Conservation (phyloP, 1,140 invertebrate genomes). For the Elymnias hypermnestra region DNA sequence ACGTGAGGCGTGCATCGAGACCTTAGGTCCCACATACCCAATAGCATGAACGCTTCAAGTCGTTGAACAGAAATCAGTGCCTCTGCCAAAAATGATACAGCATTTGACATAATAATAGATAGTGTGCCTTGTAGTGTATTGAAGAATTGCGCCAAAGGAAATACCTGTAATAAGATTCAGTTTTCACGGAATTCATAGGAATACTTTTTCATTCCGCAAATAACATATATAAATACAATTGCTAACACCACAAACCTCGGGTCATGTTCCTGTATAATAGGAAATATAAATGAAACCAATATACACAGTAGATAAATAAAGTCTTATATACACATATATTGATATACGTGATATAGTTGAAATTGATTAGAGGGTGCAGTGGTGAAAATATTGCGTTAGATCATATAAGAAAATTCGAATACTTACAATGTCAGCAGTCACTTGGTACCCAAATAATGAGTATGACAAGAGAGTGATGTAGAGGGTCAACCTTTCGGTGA, state of each 20-base stretch:
- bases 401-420: background rate
- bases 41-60: constrained; percentile 79
- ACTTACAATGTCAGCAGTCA: constrained; percentile 82
- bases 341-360: no score
- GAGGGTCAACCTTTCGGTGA: constrained; percentile 84
- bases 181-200: constrained; percentile 6
- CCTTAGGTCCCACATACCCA: constrained; percentile 77
- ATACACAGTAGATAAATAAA: no score
- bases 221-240: no score
- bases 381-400: no score
- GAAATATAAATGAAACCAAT: no score
- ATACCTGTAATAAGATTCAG: constrained; percentile 53
- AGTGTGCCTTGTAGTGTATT: constrained; percentile 72
- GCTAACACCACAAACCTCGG: no score
- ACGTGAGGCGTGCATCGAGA: constrained; percentile 25
- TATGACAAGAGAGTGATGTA: constrained; percentile 85
- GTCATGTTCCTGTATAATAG: no score
- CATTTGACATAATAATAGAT: constrained; percentile 86
- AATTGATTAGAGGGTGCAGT: no score
- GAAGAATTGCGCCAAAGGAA: constrained; percentile 74
- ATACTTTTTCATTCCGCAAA: background rate
- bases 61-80: constrained; percentile 82
- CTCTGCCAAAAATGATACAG: constrained; percentile 82
- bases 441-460: constrained; percentile 79
- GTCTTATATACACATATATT: no score